Base-by-base conservation (phyloP, 1,140 invertebrate genomes). In the Archivesica marissinica region DNA sequence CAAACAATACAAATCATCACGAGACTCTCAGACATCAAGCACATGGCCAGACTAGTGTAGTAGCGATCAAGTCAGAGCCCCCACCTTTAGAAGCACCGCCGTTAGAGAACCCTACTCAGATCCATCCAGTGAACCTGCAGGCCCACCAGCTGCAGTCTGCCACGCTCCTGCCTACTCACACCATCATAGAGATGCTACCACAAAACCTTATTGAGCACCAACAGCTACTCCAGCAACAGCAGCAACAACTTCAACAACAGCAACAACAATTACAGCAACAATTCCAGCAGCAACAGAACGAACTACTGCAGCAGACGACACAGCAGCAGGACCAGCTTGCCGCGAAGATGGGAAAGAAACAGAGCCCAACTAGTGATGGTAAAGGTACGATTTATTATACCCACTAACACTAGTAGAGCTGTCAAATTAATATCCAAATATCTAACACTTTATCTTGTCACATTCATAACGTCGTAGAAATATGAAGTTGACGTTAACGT, bases 131-230 rank as follows among this genome's bases (percentile, higher is more conserved):
- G 0, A 52, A 50, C n/a, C 35, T 83, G 7, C 70, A 74, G 33
- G 44, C 80, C 2, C 80, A 83, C 33, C 80, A 83, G 25, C 38
- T 83, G 3, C 80, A 83, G 70, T 30, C 68, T 6, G 80, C 80
- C 0, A 59, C 80, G 17, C 41, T 83, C 30, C 38, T 83, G 6
- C 80, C 68, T 0, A 23, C 80, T 35, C 80, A 83, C 33, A 75
- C 80, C 52, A 83, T 83, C 41, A 59, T 83, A 41, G 80, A 83
- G 33, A 83, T 83, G 80, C 33, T 83, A 17, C 80, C 80, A n/a
- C 80, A 83, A 41, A 61, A 75, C 50, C 56, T 83, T 9, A 83
- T 83, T 13, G 80, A 83, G 50, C 80, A 83, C 39, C 80, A 83
- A 35, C 80, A 83, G n/a, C 70, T 83, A 23, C 33, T 83, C 7